A percentile compares a stretch with the other conserved stretches of the same genome.
These are phyloP conservation scores for Motacilla tschutschensis DNA, from an alignment of 2,113 vertebrate species.

Conservation along the genomic window DNA sequence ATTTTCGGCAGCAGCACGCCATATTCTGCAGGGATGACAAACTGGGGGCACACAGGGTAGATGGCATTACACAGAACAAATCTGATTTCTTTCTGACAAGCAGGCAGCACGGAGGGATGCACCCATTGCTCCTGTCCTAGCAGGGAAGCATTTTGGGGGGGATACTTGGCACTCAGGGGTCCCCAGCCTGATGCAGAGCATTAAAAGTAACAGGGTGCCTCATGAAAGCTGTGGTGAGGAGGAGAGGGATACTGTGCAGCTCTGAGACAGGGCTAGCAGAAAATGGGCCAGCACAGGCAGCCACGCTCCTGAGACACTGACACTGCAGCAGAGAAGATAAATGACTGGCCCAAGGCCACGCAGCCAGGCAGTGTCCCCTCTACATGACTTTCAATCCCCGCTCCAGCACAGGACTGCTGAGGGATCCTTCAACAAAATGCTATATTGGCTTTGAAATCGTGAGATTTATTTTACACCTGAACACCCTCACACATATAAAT, in stretches of 20 bases:
- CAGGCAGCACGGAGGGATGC: not conserved
- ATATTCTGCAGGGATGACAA: not conserved
- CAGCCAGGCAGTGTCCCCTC: not conserved
- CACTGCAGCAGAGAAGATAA: conserved; percentile 4
- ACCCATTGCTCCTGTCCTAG: not conserved
- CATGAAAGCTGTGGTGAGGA: not conserved
- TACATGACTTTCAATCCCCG: not conserved
- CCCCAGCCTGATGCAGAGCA: not conserved
- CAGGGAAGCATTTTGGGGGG: not conserved
- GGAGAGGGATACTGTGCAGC: not conserved
- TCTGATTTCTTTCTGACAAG: not conserved
- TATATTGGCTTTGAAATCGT: not conserved
- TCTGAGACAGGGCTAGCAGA: not conserved
- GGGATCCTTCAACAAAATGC: not conserved
- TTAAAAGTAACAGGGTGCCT: not conserved
- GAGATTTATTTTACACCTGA: not conserved
- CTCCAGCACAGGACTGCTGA: not conserved
- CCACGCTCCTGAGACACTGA: not conserved
- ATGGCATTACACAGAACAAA: not conserved
- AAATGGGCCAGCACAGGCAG: not conserved
- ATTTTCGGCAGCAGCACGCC: rapidly evolving
- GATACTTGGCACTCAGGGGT: not conserved
- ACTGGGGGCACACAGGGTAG: rapidly evolving
- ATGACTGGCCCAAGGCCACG: conserved; percentile 1
- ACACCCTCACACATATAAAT: not conserved